Percentiles rank a stretch among this genome's conserved stretches.
phyloP scores from a whole-genome alignment of 2,113 vertebrate genomes.

The Gallinago undulata region DNA sequence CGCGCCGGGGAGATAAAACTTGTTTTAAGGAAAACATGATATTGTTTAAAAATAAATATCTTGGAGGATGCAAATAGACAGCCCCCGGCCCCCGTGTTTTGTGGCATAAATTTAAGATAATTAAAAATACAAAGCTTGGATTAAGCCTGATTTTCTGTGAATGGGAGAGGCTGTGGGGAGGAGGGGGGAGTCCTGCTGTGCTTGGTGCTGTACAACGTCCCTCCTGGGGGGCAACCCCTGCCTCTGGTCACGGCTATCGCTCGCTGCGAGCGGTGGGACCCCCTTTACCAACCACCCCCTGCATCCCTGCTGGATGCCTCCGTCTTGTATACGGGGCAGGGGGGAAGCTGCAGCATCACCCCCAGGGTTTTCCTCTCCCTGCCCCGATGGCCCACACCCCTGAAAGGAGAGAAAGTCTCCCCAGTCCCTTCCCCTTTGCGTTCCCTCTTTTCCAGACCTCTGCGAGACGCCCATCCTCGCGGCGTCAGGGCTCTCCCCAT shows the following conservation, averaged over 20 bases:
- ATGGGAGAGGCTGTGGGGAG: neutral
- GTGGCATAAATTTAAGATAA: constrained; percentile 26
- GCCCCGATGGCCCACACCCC: neutral
- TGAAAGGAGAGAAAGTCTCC: neutral
- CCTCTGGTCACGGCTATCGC: neutral
- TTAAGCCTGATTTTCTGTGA: constrained; percentile 32
- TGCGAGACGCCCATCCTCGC: fast-evolving
- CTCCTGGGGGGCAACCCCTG: neutral
- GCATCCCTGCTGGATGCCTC: neutral
- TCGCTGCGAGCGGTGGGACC: fast-evolving
- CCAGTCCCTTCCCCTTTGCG: neutral
- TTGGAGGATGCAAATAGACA: constrained; percentile 12
- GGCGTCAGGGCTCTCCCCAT: neutral
- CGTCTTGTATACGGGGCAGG: neutral
- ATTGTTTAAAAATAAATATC: constrained; percentile 53
- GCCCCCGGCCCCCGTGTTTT: neutral
- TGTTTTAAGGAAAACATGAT: constrained; percentile 49
- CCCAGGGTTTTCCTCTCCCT: neutral
- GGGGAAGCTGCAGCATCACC: neutral
- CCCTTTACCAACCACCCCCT: neutral
- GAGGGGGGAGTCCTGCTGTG: neutral
- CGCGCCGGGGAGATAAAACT: constrained; percentile 51
- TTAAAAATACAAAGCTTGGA: constrained; percentile 42
- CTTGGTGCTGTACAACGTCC: neutral
- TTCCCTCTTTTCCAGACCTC: neutral